These are phyloP conservation scores for Guaruba guarouba DNA, from an alignment of 2,113 vertebrate species.

Conservation along the genomic window DNA sequence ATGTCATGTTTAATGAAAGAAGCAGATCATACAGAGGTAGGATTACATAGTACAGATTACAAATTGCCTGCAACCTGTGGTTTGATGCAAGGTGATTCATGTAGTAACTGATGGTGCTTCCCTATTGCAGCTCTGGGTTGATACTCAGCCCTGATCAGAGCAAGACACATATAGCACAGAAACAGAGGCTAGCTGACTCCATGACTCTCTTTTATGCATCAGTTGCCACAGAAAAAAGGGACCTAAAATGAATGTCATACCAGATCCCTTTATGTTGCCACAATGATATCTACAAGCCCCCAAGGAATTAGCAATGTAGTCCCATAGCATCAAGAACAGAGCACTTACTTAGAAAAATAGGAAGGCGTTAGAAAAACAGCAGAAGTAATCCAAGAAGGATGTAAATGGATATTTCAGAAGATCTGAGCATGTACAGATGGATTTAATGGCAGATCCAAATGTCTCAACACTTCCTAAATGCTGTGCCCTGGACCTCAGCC, in stretches of 20 bases:
- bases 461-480: neutral
- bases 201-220: neutral
- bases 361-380: neutral
- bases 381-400: neutral
- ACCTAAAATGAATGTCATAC: rapidly evolving
- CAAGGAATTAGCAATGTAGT: neutral
- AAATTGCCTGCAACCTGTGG: neutral
- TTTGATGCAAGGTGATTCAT: neutral
- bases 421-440: neutral
- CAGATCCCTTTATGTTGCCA: neutral
- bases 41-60: neutral
- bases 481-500: neutral
- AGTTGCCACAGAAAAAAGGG: neutral
- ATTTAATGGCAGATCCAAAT: neutral
- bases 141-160: neutral
- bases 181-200: neutral
- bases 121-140: neutral
- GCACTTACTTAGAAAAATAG: neutral
- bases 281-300: neutral
- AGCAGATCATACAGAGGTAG: neutral
- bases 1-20: constrained; percentile 30
- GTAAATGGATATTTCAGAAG: neutral
- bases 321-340: neutral
- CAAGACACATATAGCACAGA: neutral
- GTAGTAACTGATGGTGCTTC: neutral